Base-by-base conservation (phyloP, 2,113 vertebrate species). In the Echinops telfairi region DNA sequence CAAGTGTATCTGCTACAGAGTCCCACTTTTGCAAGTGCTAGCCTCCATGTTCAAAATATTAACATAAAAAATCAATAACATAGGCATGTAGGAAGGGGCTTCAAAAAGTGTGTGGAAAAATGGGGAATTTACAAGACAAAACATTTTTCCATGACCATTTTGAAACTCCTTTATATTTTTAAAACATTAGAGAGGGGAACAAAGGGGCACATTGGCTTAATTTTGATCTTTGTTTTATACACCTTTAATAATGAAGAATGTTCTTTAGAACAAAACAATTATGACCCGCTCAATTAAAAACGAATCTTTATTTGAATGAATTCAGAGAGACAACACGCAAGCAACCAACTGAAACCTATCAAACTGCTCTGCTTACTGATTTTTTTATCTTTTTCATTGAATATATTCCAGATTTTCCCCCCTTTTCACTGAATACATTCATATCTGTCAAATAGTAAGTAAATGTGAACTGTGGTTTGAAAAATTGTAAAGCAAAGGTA, bases 241-340 rank as follows among this genome's bases (percentile, higher is more conserved):
- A 53, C 47, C 27, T 1, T 82, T 94, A 77, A 38, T 79, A 93
- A 95, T 57, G 94, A 95, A 97, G 23, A 86, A 17, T 66, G 95
- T 90, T 92, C 36, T 31, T 86, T 94, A 58, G 20, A 73, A 38
- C 91, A 90, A 12, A 85, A 89, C 6, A 93, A 91, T 91, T 95
- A 85, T 17, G 83, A 82, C 19, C 5, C 43, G 86, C 82, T 7
- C 17, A 38, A 89, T 70, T 92, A 43, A 89, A 90, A 83, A 47
- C 23, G 0, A 91, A 23, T 70, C 92, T 83, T 81, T 81, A 93
- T 93, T 90, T 89, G 62, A 82, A 94, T 91, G 10, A 86, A 53
- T 96, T 76, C 64, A 25, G 25, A 94, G 83, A 94, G 12, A 80
- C 16, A 64, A 89, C n/a, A 78, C 38, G 66, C 2, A 38, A 71